phyloP scores from a whole-genome alignment of 1,140 invertebrate genomes.

The Oedothorax gibbosus region DNA sequence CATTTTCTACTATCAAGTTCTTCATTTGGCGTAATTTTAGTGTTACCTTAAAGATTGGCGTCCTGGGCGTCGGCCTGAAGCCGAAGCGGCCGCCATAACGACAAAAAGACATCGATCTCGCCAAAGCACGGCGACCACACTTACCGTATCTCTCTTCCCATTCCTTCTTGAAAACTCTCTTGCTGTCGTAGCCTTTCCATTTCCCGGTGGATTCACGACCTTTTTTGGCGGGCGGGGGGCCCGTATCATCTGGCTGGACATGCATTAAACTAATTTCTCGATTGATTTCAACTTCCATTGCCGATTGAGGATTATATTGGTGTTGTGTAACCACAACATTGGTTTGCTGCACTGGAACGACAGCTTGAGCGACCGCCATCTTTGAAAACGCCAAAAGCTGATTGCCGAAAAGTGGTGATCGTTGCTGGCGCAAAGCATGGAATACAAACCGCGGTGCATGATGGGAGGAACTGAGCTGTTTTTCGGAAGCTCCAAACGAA shows the following conservation, averaged over 20 bases:
- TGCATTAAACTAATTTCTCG: neutral
- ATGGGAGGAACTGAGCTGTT: conserved; percentile 34
- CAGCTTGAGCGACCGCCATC: conserved; percentile 50
- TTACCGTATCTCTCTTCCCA: conserved; percentile 49
- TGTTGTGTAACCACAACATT: conserved; percentile 57
- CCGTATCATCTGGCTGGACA: conserved; percentile 41
- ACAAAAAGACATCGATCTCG: conserved; percentile 58
- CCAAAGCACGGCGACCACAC: conserved; percentile 15
- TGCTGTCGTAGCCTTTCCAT: conserved; percentile 58
- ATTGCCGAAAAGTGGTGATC: conserved; percentile 43
- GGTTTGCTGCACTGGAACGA: conserved; percentile 47
- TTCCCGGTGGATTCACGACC: conserved; percentile 53
- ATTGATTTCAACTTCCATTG: conserved; percentile 37
- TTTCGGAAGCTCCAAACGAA: conserved; percentile 11
- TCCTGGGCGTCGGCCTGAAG: conserved; percentile 60
- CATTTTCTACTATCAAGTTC: conserved; percentile 54
- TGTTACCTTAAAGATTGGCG: conserved; percentile 61
- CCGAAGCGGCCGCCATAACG: conserved; percentile 56
- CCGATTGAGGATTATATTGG: conserved; percentile 35
- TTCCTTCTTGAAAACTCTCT: conserved; percentile 55
- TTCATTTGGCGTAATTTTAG: conserved; percentile 61
- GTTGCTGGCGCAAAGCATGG: conserved; percentile 29
- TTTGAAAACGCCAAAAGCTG: conserved; percentile 45
- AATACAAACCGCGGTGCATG: conserved; percentile 13
- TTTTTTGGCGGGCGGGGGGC: conserved; percentile 43